Percentiles rank a stretch among this genome's conserved stretches.
Evolutionary conservation across 2,888 invertebrate species (phyloP).

Genomic region (Mellilla xanthometata): DNA sequence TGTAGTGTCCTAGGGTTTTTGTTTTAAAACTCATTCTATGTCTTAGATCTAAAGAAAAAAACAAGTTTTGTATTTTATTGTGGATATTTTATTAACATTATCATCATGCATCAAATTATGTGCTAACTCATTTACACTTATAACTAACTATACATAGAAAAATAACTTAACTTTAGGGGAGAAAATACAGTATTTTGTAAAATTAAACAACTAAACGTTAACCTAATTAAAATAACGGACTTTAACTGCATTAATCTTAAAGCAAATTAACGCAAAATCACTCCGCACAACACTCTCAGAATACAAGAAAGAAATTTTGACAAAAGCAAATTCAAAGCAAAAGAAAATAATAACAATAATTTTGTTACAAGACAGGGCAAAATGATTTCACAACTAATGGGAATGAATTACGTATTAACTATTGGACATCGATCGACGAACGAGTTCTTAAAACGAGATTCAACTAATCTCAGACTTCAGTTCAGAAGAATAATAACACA

Average conservation of each 20-base stretch:
- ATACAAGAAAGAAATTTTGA: conserved; percentile 46
- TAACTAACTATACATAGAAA: conserved; percentile 82
- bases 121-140: conserved; percentile 82
- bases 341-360: conserved; percentile 7
- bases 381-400: conserved; percentile 45
- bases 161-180: conserved; percentile 81
- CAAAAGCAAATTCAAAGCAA: conserved; percentile 40
- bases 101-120: conserved; percentile 82
- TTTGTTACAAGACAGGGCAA: conserved; percentile 38
- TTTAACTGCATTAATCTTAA: conserved; percentile 72
- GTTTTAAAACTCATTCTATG: no score
- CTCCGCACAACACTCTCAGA: conserved; percentile 74
- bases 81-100: conserved; percentile 83
- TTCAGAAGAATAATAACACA: no score
- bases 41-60: conserved; percentile 33
- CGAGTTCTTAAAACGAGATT: conserved; percentile 34
- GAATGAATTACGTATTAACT: conserved; percentile 61
- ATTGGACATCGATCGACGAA: conserved; percentile 60
- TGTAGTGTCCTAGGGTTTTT: no score
- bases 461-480: no score
- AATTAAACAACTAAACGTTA: conserved; percentile 73
- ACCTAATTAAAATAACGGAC: conserved; percentile 69
- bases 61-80: conserved; percentile 74
- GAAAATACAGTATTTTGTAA: conserved; percentile 80
- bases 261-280: conserved; percentile 70